A percentile compares a stretch with the other conserved stretches of the same genome.
Conservation (phyloP, 2,888 invertebrate species). For the Microctonus aethiopoides region DNA sequence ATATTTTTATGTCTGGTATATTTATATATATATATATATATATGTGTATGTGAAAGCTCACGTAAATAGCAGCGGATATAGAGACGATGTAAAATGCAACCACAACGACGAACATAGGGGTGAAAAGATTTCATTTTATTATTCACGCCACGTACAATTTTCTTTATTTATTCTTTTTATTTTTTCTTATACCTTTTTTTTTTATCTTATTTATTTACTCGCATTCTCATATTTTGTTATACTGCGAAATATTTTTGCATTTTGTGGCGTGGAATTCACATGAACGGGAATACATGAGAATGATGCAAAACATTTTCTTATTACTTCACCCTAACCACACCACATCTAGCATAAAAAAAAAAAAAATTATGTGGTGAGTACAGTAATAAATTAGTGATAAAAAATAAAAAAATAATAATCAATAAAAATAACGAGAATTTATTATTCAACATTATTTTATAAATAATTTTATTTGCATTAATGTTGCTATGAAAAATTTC, state of each 20-base stretch:
- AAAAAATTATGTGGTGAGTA: too few relatives aligned
- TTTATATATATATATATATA: too few relatives aligned
- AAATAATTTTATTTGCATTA: too few relatives aligned
- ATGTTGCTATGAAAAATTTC: too few relatives aligned
- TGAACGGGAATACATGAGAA: neutral
- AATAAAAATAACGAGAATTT: neutral
- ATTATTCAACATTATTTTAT: neutral
- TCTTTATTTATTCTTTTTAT: constrained; percentile 11
- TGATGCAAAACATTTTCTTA: neutral
- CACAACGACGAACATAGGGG: neutral
- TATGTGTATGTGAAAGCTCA: neutral
- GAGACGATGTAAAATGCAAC: neutral
- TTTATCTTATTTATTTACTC: neutral
- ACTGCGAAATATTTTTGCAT: neutral
- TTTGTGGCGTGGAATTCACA: neutral
- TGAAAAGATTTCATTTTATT: neutral
- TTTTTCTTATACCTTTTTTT: neutral
- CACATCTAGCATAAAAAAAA: neutral
- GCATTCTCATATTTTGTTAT: constrained; percentile 27
- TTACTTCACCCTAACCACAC: neutral
- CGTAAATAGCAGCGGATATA: neutral
- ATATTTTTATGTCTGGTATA: too few relatives aligned
- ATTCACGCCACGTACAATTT: constrained; percentile 12
- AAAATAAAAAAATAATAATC: too few relatives aligned
- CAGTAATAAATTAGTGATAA: too few relatives aligned